These are phyloP conservation scores for Neolamprologus brichardi DNA, from an alignment of 2,113 vertebrate genomes.

Conservation along the genomic window DNA sequence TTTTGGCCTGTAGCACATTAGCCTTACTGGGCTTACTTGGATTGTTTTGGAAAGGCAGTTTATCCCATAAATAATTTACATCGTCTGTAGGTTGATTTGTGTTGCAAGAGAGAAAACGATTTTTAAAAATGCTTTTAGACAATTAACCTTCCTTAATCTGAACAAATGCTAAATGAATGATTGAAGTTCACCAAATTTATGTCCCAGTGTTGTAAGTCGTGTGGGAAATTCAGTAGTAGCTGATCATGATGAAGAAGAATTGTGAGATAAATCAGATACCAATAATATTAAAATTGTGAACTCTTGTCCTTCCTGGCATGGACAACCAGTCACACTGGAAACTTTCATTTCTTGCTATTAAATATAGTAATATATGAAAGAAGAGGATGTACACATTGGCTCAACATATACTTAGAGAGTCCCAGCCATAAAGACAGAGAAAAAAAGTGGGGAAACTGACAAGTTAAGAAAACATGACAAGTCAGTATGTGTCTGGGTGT, in stretches of 20 bases:
- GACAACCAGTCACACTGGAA: conserved; percentile 66
- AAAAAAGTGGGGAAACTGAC: not conserved
- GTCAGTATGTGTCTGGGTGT: not conserved
- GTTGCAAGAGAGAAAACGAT: not conserved
- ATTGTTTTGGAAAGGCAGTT: not conserved
- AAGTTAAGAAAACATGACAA: not conserved
- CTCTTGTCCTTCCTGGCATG: conserved; percentile 59
- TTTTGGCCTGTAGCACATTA: not conserved
- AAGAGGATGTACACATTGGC: not conserved
- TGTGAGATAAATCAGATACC: not conserved
- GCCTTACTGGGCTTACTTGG: not conserved
- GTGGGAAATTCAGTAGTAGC: not conserved
- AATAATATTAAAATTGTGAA: not conserved
- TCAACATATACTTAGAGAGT: not conserved
- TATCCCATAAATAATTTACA: not conserved
- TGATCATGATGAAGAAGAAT: not conserved
- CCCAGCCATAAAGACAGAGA: not conserved
- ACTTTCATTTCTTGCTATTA: not conserved
- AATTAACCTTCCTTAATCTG: not conserved
- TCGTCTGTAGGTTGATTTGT: not conserved
- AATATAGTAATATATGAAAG: not conserved
- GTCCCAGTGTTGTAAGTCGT: not conserved
- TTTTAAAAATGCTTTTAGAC: not conserved
- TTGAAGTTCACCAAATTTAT: not conserved
- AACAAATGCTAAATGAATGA: not conserved